A percentile compares a stretch with the other conserved stretches of the same genome.
Evolutionary conservation across 2,797 vertebrate species (phyloP).

Genomic region (Pteronotus mesoamericanus): DNA sequence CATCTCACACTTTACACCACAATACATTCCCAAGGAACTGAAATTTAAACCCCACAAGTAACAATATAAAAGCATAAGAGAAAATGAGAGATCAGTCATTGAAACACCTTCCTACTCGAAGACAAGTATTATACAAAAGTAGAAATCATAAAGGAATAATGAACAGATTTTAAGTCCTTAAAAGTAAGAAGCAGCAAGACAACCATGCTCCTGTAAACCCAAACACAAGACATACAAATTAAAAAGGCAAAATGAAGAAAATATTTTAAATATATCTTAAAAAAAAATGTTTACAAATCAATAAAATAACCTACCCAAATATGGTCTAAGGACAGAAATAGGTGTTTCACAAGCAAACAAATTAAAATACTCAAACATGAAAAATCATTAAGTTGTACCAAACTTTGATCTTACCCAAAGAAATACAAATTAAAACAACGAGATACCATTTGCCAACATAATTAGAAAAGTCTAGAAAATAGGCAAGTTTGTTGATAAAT

Average conservation of each 20-base stretch:
- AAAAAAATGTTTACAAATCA: background rate
- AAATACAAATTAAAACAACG: background rate
- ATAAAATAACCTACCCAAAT: background rate
- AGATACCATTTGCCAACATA: background rate
- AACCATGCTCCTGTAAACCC: background rate
- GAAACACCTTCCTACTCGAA: background rate
- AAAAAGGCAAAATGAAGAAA: background rate
- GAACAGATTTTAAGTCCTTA: background rate
- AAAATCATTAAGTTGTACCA: background rate
- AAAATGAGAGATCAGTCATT: background rate
- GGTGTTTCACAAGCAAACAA: conserved; percentile 13
- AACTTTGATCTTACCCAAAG: background rate
- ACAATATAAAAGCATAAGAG: background rate
- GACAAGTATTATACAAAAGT: background rate
- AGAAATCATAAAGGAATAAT: background rate
- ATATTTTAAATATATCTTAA: background rate
- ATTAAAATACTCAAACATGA: background rate
- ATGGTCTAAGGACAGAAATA: background rate
- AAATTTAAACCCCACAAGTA: background rate
- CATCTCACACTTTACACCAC: conserved; percentile 7
- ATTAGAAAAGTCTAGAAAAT: background rate
- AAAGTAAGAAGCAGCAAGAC: background rate
- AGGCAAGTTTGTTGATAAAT: background rate
- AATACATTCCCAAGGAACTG: conserved; percentile 2
- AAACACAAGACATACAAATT: background rate